These are phyloP conservation scores for Petrophora chlorosata DNA, from an alignment of 2,888 invertebrate genomes.

Conservation along the genomic window DNA sequence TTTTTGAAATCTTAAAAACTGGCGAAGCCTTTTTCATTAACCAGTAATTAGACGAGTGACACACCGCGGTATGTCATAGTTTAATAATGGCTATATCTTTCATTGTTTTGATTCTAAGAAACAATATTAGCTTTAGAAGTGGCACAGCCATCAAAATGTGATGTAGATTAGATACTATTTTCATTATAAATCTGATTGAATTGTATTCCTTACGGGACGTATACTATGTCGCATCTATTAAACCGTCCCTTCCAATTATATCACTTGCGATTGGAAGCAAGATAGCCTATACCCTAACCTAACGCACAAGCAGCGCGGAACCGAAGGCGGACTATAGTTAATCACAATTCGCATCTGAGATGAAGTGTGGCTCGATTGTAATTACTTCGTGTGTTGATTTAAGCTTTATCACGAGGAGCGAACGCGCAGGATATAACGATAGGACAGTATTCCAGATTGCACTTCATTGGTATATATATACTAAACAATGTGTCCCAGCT, in stretches of 20 bases:
- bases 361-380: conserved; percentile 78
- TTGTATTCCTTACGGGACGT: conserved; percentile 23
- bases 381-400: conserved; percentile 82
- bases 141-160: too few species aligned
- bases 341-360: conserved; percentile 79
- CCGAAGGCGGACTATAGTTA: conserved; percentile 66
- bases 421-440: conserved; percentile 31
- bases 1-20: too few species aligned
- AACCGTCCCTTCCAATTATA: conserved; percentile 55
- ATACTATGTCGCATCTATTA: conserved; percentile 50
- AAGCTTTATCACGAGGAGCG: conserved; percentile 74
- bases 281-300: conserved; percentile 39
- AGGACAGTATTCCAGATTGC: conserved; percentile 40
- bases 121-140: too few species aligned
- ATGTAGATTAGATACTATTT: not conserved
- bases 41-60: too few species aligned
- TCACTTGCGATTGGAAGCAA: conserved; percentile 52
- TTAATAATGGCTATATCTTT: too few species aligned
- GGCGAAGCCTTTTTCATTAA: too few species aligned
- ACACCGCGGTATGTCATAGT: too few species aligned
- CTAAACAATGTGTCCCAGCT: not conserved
- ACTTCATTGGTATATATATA: conserved; percentile 13
- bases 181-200: conserved; percentile 17
- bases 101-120: too few species aligned
- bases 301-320: conserved; percentile 50